Evolutionary conservation across 2,888 invertebrate species (phyloP), one percentile per base, ranked within the genome.

Genomic region (Scaptomyza flava): DNA sequence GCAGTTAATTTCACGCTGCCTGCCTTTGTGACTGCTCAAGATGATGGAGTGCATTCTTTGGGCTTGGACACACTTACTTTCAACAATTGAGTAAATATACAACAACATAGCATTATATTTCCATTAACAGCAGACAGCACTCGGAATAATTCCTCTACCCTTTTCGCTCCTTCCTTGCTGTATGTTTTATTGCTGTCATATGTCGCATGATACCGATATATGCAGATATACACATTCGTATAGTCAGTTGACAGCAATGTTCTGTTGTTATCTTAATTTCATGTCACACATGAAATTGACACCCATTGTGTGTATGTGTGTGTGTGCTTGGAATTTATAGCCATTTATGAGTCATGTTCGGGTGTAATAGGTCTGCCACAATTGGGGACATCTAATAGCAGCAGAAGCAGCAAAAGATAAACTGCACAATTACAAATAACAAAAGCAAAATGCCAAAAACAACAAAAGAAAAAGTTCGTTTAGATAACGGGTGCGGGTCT

Each of bases 1-100:
- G 85, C 82, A 87, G 82, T 82, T 82, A 87, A 82, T 82, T 82
- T 82, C 82, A 87, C 85, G 82, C 87, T 82, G 87, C 86, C 87
- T 85, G 85, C 67, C 64, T 69, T 67, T 57, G 79, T 76, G 71
- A 81, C 72, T 73, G 71, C 79, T 62, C 81, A 72, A 79, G 68
- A 82, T 87, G 82, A 82, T 87, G 82, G 77, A 82, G 79, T 82
- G 82, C 68, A 85, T 68, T 67, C 64, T 47, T 17, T 41, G 41
- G 41, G 56, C 52, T 59, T 50, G 68, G 61, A 56, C 69, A 59
- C 62, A 56, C 65, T 52, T 56, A 51, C 48, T 36, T 11, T 53
- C 45, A 65, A 38, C 58, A 76, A 56, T 57, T 70, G 34, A 31
- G 34, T 46, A 47, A 50, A 53, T 63, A 60, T 42, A 33, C 46